Conservation (phyloP, 1,140 invertebrate genomes). For the Lucilia cuprina region DNA sequence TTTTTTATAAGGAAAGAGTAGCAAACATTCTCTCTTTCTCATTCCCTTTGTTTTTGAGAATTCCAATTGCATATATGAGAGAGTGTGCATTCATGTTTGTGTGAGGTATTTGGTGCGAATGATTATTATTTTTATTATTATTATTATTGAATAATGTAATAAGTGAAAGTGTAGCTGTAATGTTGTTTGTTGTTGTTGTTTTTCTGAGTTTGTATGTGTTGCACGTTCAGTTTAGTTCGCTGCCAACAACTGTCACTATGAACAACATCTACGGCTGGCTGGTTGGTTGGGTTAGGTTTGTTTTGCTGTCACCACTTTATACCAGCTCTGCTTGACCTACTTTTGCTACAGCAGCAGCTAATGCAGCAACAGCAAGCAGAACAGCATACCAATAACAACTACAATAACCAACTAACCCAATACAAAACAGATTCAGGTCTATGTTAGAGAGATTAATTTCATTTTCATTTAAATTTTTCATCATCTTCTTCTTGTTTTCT, state of each 20-base stretch:
- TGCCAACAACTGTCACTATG: neutral
- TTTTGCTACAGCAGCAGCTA: constrained; percentile 43
- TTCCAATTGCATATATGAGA: neutral
- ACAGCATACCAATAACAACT: neutral
- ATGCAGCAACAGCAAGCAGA: too few relatives aligned
- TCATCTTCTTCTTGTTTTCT: neutral
- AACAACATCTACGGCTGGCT: neutral
- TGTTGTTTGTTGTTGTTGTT: too few relatives aligned
- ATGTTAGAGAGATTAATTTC: constrained; percentile 63
- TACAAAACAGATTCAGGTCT: constrained; percentile 57
- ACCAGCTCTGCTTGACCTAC: constrained; percentile 54
- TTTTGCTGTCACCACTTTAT: constrained; percentile 36
- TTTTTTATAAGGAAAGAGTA: too few relatives aligned
- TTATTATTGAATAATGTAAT: constrained; percentile 61
- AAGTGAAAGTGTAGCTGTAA: constrained; percentile 60
- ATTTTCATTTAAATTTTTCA: constrained; percentile 50
- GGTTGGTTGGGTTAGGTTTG: neutral
- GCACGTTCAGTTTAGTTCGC: neutral
- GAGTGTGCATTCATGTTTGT: neutral
- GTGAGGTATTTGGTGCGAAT: neutral
- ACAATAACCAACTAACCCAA: neutral
- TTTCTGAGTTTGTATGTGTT: neutral
- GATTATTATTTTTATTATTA: too few relatives aligned
- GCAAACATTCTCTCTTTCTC: neutral
- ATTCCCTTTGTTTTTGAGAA: neutral